Evolutionary conservation across 2,113 vertebrate species (phyloP), one percentile per base, ranked within the genome.

Genomic region (Pseudolaguvia tuberculata): DNA sequence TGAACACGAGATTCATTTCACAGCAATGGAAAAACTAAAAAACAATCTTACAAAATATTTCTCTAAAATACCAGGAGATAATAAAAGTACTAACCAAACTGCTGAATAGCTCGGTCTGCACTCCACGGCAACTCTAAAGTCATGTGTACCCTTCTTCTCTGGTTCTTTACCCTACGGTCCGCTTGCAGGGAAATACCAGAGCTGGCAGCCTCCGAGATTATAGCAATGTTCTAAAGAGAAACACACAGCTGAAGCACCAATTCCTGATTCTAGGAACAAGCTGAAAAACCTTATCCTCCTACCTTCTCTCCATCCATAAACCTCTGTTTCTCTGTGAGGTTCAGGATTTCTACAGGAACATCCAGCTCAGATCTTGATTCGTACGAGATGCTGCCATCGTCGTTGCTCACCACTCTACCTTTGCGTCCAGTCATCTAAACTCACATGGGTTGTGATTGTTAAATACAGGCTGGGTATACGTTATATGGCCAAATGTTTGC

Each of bases 231-330:
- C 97, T 99, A 72, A n/a, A 48, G 70, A 48, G 52, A 67, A 35
- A 42, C n/a, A n/a, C n/a, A n/a, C 5, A 69, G 18, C 7, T 21
- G 4, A 0, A 39, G 10, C 3, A 4, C 17, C 21, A 31, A 15
- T 55, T 68, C 25, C 25, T 29, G 50, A 69, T 35, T 45, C n/a
- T 1, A 27, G 57, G 50, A 25, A 17, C 25, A 35, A 27, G 35
- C 9, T 7, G 18, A 35, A 31, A 20, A 25, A 21, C 0, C 4
- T 12, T 1, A 58, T 21, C 4, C 42, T 9, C 45, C 18, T 87
- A 98, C 97, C 95, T 99, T 99, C 75, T 99, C 94, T 85, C 97
- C 97, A 75, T 98, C 94, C 97, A 99, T 99, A 85, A 99, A 99
- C 71, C 97, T 90, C 72, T 99, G 96, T 83, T 99, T 99, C 70